phyloP scores from a whole-genome alignment of 2,113 vertebrate species.

The Hippoglossus stenolepis region DNA sequence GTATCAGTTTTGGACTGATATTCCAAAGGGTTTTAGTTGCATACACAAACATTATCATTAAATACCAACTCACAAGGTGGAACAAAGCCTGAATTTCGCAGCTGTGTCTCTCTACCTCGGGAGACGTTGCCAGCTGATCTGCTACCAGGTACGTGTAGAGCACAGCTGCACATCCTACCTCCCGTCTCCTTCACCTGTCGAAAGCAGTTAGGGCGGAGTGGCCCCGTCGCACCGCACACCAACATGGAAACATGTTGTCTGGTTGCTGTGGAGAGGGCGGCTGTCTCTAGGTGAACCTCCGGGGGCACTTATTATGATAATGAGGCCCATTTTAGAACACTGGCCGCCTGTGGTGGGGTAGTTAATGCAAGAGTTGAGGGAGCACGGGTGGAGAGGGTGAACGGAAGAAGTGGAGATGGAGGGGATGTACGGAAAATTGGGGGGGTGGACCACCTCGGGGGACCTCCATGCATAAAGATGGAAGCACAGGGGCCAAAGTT shows the following conservation, averaged over 20 bases:
- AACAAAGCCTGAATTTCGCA: conserved; percentile 41
- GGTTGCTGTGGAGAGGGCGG: conserved; percentile 35
- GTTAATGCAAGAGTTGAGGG: conserved; percentile 16
- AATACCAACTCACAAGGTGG: conserved; percentile 23
- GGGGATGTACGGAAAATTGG: conserved; percentile 24
- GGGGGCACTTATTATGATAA: conserved; percentile 63
- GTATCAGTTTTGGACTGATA: not conserved
- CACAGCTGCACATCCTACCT: conserved; percentile 57
- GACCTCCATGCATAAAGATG: conserved; percentile 68
- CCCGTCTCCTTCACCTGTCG: conserved; percentile 67
- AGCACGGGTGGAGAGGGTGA: conserved; percentile 6
- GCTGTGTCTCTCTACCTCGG: conserved; percentile 56
- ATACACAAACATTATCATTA: conserved; percentile 12
- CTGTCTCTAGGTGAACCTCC: conserved; percentile 52
- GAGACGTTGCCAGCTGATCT: conserved; percentile 53
- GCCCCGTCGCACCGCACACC: conserved; percentile 31
- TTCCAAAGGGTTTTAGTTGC: not conserved
- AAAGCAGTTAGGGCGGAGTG: conserved; percentile 60
- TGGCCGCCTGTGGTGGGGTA: conserved; percentile 36
- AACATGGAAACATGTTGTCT: conserved; percentile 34
- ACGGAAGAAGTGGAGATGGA: conserved; percentile 29
- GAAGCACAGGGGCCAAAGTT: conserved; percentile 51
- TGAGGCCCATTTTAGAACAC: conserved; percentile 56
- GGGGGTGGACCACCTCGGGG: conserved; percentile 17
- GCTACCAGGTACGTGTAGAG: conserved; percentile 52